A percentile compares a stretch with the other conserved stretches of the same genome.
These are phyloP conservation scores for Holocentrus rufus DNA, from an alignment of 2,797 vertebrate genomes.

Conservation along the genomic window DNA sequence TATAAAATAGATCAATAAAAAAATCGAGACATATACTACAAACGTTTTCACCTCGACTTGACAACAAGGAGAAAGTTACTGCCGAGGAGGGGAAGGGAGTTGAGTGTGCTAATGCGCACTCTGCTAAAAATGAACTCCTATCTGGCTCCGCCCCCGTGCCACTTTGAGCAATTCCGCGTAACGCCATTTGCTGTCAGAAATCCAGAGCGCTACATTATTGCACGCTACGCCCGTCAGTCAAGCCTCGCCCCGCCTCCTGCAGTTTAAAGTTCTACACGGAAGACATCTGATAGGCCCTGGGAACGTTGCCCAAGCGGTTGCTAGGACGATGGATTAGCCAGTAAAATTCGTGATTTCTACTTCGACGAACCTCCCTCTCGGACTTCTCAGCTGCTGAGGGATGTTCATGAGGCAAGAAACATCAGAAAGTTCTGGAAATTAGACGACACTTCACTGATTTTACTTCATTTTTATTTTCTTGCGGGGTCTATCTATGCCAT, in stretches of 20 bases:
- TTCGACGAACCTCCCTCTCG: slow-evolving; percentile 45
- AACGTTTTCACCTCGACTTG: not conserved
- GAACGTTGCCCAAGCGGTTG: slow-evolving; percentile 80
- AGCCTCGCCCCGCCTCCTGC: slow-evolving; percentile 24
- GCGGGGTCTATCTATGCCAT: not conserved
- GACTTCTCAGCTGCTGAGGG: slow-evolving; percentile 42
- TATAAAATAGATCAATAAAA: not conserved
- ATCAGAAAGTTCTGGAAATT: slow-evolving; percentile 19
- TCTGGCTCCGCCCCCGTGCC: slow-evolving; percentile 38
- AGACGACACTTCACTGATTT: not conserved
- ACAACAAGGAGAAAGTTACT: slow-evolving; percentile 56
- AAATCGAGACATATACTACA: not conserved
- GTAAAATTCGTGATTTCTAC: slow-evolving; percentile 55
- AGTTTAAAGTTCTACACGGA: slow-evolving; percentile 79
- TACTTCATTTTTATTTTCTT: too few species aligned
- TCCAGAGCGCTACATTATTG: slow-evolving; percentile 16
- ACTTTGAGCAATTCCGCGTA: not conserved
- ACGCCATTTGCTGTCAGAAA: slow-evolving; percentile 70
- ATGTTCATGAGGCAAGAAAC: slow-evolving; percentile 42
- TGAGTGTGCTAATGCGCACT: slow-evolving; percentile 70
- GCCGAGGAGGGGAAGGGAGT: slow-evolving; percentile 33
- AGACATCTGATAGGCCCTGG: slow-evolving; percentile 70
- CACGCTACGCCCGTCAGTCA: slow-evolving; percentile 43
- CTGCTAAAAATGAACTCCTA: slow-evolving; percentile 59
- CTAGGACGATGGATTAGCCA: slow-evolving; percentile 78